These are phyloP conservation scores for Oryzias woworae DNA, from an alignment of 2,113 vertebrate genomes.

Conservation along the genomic window DNA sequence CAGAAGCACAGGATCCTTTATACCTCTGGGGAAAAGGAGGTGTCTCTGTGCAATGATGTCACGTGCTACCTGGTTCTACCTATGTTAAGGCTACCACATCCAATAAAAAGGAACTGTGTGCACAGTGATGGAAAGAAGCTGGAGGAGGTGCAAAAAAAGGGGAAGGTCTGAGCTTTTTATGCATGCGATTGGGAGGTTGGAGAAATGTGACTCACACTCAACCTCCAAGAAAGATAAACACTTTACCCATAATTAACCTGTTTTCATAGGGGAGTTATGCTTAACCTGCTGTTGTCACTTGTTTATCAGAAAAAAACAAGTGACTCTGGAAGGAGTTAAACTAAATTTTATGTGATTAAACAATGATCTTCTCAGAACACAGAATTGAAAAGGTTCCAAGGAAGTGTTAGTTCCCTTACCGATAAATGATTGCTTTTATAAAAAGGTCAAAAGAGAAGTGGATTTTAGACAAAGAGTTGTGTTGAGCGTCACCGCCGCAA, in stretches of 20 bases:
- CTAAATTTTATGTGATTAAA: neutral
- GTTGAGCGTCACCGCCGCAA: too few relatives aligned
- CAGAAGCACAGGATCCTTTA: slow-evolving; percentile 71
- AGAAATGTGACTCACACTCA: neutral
- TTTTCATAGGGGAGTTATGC: neutral
- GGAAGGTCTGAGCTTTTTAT: neutral
- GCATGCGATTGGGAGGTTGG: neutral
- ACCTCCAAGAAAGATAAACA: slow-evolving; percentile 23
- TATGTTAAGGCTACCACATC: slow-evolving; percentile 9
- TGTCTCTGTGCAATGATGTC: slow-evolving; percentile 63
- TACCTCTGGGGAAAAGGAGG: slow-evolving; percentile 65
- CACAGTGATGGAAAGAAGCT: too few relatives aligned
- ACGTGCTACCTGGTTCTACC: slow-evolving; percentile 30
- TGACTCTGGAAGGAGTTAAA: neutral
- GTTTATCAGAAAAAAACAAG: neutral
- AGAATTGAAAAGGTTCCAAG: too few relatives aligned
- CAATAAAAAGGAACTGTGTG: neutral
- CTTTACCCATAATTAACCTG: neutral
- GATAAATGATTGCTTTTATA: too few relatives aligned
- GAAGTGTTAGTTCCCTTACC: too few relatives aligned
- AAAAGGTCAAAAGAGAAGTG: too few relatives aligned
- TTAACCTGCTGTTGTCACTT: rapidly evolving
- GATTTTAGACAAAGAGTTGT: too few relatives aligned
- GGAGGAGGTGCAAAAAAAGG: too few relatives aligned
- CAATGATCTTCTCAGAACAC: too few relatives aligned